Evolutionary conservation across 23 tunicate genomes (phyloP), one percentile per base, ranked within the genome.

Genomic region (Trididemnum nubilum): DNA sequence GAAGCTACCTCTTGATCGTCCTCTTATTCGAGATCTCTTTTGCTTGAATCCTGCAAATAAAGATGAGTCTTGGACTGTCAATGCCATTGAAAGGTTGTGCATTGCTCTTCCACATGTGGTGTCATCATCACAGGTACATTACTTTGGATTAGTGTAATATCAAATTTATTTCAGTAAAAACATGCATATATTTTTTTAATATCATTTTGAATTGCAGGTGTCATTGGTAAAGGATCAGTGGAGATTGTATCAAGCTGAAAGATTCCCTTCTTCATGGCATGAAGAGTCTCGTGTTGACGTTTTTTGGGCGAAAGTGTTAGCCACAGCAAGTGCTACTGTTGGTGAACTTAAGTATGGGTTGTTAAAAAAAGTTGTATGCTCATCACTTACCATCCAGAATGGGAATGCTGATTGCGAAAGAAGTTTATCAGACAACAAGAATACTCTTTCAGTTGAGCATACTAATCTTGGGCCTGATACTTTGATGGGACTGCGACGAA

Each of bases 61-160:
- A n/a, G 67, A 61, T 61, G 67, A 61, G 26, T 3, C 26, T 61
- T 61, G 67, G 67, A 61, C 26, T 61, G 67, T n/a, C 67, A 61
- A 61, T 61, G 67, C 67, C 25, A 61, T 61, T 61, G 67, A 61
- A n/a, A 61, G 67, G 67, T 24, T 61, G 67, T 61, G 67, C 67
- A n/a, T 61, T 12, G 67, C 67, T 61, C 25, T 61, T 61, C 67
- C 67, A n/a, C 67, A 61, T 12, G n/a, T 61, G 67, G 22, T 61
- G 26, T 61, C 67, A 61, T n/a, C 67, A 61, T 61, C 67, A 12
- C 67, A 61, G 67, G 67, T 61, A 61, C 5, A 12, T 61, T 61
- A 12, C 5, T 61, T 61, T 18, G 12, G 4, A 3, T 23, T 61
- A 26, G 25, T 61, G 22, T 61, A 61, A n/a, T 61, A 61, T 9